These are phyloP conservation scores for Mercenaria mercenaria DNA, from an alignment of 1,140 invertebrate genomes.

Conservation along the genomic window DNA sequence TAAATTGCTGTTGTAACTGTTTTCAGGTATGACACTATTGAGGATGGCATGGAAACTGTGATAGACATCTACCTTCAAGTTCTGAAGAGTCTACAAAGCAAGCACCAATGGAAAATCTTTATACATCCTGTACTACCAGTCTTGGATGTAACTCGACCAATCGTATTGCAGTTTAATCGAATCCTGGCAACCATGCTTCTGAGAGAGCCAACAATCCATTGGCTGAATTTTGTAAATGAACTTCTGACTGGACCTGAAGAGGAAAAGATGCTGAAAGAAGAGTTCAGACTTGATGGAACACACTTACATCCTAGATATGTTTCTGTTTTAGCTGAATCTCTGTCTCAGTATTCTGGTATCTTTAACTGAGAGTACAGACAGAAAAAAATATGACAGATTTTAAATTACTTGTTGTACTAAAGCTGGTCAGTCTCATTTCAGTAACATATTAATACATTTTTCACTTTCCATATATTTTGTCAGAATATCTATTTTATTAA, in stretches of 20 bases:
- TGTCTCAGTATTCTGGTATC: conserved; percentile 5
- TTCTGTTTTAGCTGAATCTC: background rate
- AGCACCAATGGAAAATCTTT: conserved; percentile 51
- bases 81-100: conserved; percentile 13
- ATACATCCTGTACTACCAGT: conserved; percentile 58
- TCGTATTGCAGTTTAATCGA: conserved; percentile 62
- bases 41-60: conserved; percentile 60
- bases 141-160: conserved; percentile 55
- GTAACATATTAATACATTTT: too few species aligned
- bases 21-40: conserved; percentile 58
- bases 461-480: too few species aligned
- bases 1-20: too few species aligned
- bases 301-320: conserved; percentile 56
- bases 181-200: conserved; percentile 50
- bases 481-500: too few species aligned
- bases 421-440: too few species aligned
- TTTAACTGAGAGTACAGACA: background rate
- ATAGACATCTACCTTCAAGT: conserved; percentile 47
- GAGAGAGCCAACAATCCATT: conserved; percentile 45
- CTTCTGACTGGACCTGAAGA: conserved; percentile 21
- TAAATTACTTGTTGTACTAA: too few species aligned
- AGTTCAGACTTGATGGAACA: conserved; percentile 55
- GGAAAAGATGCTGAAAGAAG: conserved; percentile 32
- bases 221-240: conserved; percentile 62
- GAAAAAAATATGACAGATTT: too few species aligned